A percentile compares a stretch with the other conserved stretches of the same genome.
These are phyloP conservation scores for Microtus richardsoni DNA, from an alignment of 2,113 vertebrate species.

Conservation along the genomic window DNA sequence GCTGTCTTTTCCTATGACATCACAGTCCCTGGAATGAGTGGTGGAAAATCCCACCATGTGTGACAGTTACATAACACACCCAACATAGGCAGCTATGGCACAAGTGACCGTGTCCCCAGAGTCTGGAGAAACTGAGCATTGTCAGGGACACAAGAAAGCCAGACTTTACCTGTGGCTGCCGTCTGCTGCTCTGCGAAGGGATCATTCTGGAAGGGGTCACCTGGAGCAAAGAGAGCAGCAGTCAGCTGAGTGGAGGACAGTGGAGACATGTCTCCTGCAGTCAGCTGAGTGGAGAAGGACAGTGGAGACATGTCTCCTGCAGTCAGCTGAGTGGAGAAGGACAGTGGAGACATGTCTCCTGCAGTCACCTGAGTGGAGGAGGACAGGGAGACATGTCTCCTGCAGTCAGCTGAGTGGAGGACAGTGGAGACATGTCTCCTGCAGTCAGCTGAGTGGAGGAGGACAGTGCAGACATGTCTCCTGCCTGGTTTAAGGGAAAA, in stretches of 20 bases:
- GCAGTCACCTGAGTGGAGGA: not conserved
- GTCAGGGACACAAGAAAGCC: not conserved
- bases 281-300: not conserved
- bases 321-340: not conserved
- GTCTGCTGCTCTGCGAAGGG: conserved; percentile 93
- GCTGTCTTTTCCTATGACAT: not conserved
- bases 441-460: not conserved
- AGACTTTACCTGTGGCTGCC: conserved; percentile 89
- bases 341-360: too few relatives aligned
- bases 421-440: too few relatives aligned
- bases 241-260: not conserved
- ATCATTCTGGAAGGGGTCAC: conserved; percentile 96
- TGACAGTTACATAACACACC: not conserved
- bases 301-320: too few relatives aligned
- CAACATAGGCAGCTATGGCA: not conserved
- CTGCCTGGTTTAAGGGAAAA: not conserved
- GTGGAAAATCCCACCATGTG: not conserved
- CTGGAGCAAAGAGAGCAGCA: conserved; percentile 77
- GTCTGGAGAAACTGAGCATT: not conserved
- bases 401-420: not conserved
- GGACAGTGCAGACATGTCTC: too few relatives aligned
- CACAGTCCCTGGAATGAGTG: too few relatives aligned
- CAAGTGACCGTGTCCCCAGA: not conserved
- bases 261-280: not conserved
- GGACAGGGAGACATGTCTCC: not conserved